Conservation (phyloP, 2,797 vertebrate species). For the Otolemur crassicaudatus region DNA sequence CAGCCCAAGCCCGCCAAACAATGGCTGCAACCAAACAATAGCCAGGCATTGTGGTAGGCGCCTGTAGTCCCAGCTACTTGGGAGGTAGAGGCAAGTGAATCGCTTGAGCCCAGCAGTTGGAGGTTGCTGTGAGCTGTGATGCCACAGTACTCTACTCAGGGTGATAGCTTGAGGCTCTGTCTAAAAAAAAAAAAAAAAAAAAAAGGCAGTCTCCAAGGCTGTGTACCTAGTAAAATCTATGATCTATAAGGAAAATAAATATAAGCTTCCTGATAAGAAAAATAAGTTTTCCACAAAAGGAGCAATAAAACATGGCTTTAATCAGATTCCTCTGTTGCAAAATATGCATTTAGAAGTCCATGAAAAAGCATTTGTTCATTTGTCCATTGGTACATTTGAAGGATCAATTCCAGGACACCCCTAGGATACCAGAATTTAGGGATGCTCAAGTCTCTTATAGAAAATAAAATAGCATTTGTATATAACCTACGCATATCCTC, state of each 20-base stretch:
- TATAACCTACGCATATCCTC: not conserved
- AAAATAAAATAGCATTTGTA: not conserved
- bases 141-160: too few species aligned
- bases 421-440: not conserved
- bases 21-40: too few species aligned
- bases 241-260: not conserved
- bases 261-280: not conserved
- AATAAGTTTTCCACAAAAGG: not conserved
- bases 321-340: not conserved
- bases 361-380: not conserved
- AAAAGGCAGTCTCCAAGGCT: not conserved
- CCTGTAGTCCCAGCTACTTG: too few species aligned
- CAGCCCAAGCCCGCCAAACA: too few species aligned
- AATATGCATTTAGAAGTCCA: not conserved
- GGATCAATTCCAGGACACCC: not conserved
- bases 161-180: too few species aligned
- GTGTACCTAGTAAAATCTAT: not conserved
- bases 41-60: too few species aligned
- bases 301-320: not conserved
- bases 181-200: too few species aligned
- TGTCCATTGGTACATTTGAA: not conserved
- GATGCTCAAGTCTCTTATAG: not conserved
- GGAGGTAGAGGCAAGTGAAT: too few species aligned
- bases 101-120: too few species aligned
- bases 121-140: too few species aligned